Conservation (phyloP, 2,113 vertebrate genomes). For the Sinocyclocheilus anshuiensis region DNA sequence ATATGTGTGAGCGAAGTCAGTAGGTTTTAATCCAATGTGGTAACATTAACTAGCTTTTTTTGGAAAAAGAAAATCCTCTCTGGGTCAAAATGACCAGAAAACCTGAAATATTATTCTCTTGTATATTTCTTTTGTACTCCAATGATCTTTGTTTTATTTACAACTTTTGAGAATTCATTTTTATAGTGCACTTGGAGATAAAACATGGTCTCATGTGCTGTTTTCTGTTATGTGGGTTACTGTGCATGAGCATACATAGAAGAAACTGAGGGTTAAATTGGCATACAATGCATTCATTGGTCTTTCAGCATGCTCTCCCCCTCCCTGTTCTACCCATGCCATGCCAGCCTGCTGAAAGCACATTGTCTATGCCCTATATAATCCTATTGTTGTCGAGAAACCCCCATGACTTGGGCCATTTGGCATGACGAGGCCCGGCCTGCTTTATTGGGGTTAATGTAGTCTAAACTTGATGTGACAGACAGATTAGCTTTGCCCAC, state of each 20-base stretch:
- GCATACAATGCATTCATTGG: conserved; percentile 61
- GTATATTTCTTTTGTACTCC: too few species aligned
- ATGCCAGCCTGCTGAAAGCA: conserved; percentile 60
- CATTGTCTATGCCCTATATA: conserved; percentile 65
- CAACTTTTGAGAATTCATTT: too few species aligned
- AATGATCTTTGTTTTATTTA: too few species aligned
- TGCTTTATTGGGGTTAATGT: conserved; percentile 55
- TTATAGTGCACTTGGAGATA: not conserved
- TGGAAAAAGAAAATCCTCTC: too few species aligned
- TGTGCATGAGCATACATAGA: conserved; percentile 53
- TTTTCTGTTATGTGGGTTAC: conserved; percentile 27
- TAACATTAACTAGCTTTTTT: too few species aligned
- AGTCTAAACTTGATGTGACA: conserved; percentile 52
- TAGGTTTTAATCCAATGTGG: too few species aligned
- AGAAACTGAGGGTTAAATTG: conserved; percentile 60
- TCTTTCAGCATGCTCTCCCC: conserved; percentile 59
- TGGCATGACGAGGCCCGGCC: conserved; percentile 55
- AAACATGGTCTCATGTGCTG: not conserved
- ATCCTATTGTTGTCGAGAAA: conserved; percentile 72
- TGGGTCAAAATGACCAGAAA: too few species aligned
- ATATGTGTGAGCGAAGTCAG: too few species aligned
- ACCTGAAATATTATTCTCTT: too few species aligned
- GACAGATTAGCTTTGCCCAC: conserved; percentile 50
- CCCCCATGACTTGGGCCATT: conserved; percentile 57
- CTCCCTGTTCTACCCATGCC: conserved; percentile 44